These are phyloP conservation scores for Serrognathus titanus DNA, from an alignment of 2,888 invertebrate genomes.

Conservation along the genomic window DNA sequence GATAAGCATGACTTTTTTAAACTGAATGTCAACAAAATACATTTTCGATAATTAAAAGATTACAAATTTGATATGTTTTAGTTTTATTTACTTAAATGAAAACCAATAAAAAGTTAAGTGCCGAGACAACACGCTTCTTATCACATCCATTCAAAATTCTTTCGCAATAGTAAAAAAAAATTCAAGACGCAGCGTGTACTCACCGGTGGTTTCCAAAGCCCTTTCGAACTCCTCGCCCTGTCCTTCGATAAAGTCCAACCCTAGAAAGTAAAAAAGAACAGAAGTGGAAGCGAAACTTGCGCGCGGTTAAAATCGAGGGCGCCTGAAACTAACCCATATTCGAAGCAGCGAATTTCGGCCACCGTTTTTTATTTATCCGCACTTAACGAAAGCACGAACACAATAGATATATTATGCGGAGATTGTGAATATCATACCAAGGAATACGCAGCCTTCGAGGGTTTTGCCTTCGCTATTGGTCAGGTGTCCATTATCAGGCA, in stretches of 20 bases:
- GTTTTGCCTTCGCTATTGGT: slow-evolving; percentile 37
- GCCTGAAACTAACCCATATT: slow-evolving; percentile 26
- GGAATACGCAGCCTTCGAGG: slow-evolving; percentile 37
- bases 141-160: too few relatives aligned
- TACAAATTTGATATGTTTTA: too few relatives aligned
- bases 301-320: slow-evolving; percentile 3
- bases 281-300: background rate
- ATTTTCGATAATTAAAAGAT: too few relatives aligned
- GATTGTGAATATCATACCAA: slow-evolving; percentile 38
- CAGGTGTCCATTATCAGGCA: slow-evolving; percentile 38
- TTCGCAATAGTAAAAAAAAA: too few relatives aligned
- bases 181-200: slow-evolving; percentile 28
- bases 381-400: slow-evolving; percentile 24
- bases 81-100: too few relatives aligned
- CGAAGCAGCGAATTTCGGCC: background rate
- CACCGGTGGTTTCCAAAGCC: slow-evolving; percentile 68
- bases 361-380: slow-evolving; percentile 14
- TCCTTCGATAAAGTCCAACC: slow-evolving; percentile 68
- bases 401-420: slow-evolving; percentile 34
- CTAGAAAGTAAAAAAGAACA: slow-evolving; percentile 48
- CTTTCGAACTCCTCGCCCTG: slow-evolving; percentile 72
- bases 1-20: too few relatives aligned
- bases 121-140: too few relatives aligned
- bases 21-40: too few relatives aligned
- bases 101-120: too few relatives aligned